Conservation (phyloP, 2,797 vertebrate genomes). For the Mallotus villosus region DNA sequence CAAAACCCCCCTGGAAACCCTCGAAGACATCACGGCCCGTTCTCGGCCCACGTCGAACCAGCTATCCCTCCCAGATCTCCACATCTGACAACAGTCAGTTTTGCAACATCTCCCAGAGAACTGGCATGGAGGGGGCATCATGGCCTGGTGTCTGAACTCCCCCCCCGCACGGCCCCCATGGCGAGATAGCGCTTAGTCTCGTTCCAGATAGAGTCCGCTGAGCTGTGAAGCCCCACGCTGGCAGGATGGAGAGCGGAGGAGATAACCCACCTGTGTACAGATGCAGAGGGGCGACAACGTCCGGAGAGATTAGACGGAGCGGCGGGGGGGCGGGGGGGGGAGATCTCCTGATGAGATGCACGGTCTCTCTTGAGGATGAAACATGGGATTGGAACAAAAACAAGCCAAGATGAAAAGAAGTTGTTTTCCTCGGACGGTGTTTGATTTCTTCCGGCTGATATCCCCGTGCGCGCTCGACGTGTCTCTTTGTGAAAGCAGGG, state of each 20-base stretch:
- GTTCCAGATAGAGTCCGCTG: conserved; percentile 64
- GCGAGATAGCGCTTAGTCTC: conserved; percentile 45
- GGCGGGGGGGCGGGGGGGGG: conserved; percentile 6
- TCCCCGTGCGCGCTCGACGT: conserved; percentile 2
- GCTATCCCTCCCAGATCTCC: conserved; percentile 51
- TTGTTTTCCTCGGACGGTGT: conserved; percentile 48
- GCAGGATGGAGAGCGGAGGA: conserved; percentile 61
- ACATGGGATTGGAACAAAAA: conserved; percentile 60
- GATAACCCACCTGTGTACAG: conserved; percentile 70
- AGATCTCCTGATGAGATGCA: conserved; percentile 69
- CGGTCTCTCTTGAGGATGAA: conserved; percentile 54
- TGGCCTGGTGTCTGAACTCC: conserved; percentile 54
- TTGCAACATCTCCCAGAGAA: conserved; percentile 58
- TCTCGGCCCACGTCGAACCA: conserved; percentile 22
- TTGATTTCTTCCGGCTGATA: conserved; percentile 56
- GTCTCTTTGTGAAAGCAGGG: neutral
- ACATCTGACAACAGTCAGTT: conserved; percentile 22
- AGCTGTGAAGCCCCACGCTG: conserved; percentile 78
- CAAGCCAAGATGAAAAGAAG: conserved; percentile 60
- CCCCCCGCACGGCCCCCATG: conserved; percentile 57
- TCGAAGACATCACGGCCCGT: conserved; percentile 40
- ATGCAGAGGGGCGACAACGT: conserved; percentile 67
- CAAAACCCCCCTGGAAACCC: conserved; percentile 20
- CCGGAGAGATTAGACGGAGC: conserved; percentile 67
- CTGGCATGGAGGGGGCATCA: conserved; percentile 31